Base-by-base conservation (phyloP, 2,888 invertebrate genomes). In the Exephanes ischioxanthus region DNA sequence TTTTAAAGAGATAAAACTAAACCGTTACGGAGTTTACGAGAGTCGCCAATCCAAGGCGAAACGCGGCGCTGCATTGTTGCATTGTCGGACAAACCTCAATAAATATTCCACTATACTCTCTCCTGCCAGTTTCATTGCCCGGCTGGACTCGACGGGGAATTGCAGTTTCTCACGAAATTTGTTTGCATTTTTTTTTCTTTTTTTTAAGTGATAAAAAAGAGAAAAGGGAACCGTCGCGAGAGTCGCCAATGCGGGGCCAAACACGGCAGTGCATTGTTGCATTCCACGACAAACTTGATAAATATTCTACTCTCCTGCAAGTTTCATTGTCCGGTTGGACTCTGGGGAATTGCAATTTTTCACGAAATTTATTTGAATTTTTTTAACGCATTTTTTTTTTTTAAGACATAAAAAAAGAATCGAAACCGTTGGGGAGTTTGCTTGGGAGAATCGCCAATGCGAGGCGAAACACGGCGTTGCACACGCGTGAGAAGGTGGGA, bases 251-350 rank as follows among this genome's bases (percentile, higher is more conserved):
- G 33, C 33, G 33, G 7, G 33, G 6, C 7, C 5, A 33, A 33
- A 33, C 33, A 33, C 33, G 41, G 2, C 11, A 37, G 37, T 37
- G 37, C 53, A 71, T 67, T 80, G 72, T 67, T 67, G 73, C 66
- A 58, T 70, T 68, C 30, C n/a, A 26, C 55, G 55, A 41, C 72
- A 78, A 77, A 77, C 41, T 45, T 77, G 30, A 67, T 63, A 76
- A 82, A 48, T 37, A 71, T 55, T 72, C 19, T n/a, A 51, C 55
- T 22, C 11, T 14, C 55, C 16, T 14, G 53, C 22, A 19, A 67
- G 19, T n/a, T 3, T 22, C 67, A 22, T 41, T 41, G 3, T 19
- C 9, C 30, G 33, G 30, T 16, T 16, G 30, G 41, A 41, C 41
- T 41, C 41, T 1, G 9, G 9, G 41, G 41, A 41, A 41, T 41